A percentile compares a stretch with the other conserved stretches of the same genome.
These are phyloP conservation scores for Rhagonycha lutea DNA, from an alignment of 2,888 invertebrate species.

Conservation along the genomic window DNA sequence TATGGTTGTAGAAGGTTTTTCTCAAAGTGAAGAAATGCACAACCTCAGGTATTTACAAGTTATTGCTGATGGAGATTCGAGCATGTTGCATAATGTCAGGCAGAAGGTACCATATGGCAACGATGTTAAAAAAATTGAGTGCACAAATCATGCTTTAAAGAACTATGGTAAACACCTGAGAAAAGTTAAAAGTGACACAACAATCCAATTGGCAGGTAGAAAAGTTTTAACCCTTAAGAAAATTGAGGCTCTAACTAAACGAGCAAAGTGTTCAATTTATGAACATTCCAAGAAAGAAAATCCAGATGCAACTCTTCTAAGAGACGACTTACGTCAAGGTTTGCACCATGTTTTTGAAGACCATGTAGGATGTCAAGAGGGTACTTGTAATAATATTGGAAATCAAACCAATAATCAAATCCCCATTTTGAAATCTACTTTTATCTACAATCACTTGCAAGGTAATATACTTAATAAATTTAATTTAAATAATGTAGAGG, in stretches of 20 bases:
- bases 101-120: neutral
- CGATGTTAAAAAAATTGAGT: neutral
- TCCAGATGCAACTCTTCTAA: neutral
- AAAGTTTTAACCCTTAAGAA: neutral
- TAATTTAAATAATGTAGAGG: no score
- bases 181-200: neutral
- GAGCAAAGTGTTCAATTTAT: neutral
- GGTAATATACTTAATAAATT: no score
- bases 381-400: neutral
- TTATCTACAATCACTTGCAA: neutral
- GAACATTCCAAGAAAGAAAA: neutral
- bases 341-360: neutral
- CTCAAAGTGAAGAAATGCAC: constrained; percentile 22
- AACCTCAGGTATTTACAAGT: neutral
- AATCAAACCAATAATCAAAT: neutral
- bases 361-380: neutral
- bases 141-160: neutral
- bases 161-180: neutral
- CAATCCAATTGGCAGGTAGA: neutral
- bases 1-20: constrained; percentile 31
- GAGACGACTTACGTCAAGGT: neutral
- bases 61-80: neutral
- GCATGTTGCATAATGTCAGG: neutral
- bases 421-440: neutral
- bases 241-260: neutral